Percentiles rank a stretch among this genome's conserved stretches.
Evolutionary conservation across 2,113 vertebrate species (phyloP).

Genomic region (Poecile atricapillus): DNA sequence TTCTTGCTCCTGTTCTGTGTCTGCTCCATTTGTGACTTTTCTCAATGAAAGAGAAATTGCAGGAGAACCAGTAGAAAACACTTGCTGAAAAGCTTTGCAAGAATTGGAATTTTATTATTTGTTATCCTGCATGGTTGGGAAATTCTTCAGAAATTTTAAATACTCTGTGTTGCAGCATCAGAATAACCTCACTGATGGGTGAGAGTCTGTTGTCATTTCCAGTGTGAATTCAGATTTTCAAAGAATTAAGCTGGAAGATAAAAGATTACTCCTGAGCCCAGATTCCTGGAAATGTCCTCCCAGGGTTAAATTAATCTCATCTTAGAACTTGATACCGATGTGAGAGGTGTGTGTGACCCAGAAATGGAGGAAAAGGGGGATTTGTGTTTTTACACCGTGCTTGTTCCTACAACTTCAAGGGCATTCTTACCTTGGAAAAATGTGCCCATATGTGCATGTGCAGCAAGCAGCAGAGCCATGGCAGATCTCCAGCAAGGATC

Average conservation of each 20-base stretch:
- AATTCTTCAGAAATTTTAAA: not conserved
- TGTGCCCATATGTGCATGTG: not conserved
- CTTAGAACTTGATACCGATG: not conserved
- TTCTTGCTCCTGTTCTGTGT: constrained; percentile 61
- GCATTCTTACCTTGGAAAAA: not conserved
- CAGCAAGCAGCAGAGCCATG: not conserved
- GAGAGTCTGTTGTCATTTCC: not conserved
- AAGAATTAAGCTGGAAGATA: not conserved
- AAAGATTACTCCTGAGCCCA: not conserved
- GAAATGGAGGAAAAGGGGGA: not conserved
- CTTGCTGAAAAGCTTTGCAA: constrained; percentile 70
- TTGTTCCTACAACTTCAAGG: not conserved
- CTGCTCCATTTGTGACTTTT: constrained; percentile 62
- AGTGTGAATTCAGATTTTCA: not conserved
- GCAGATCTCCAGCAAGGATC: constrained; percentile 6
- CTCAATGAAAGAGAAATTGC: constrained; percentile 62
- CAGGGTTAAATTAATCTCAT: not conserved
- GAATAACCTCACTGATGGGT: not conserved
- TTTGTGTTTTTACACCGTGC: not conserved
- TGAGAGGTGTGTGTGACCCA: constrained; percentile 2
- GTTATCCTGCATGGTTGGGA: not conserved
- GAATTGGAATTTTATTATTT: constrained; percentile 53
- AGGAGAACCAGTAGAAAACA: constrained; percentile 68
- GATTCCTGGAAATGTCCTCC: constrained; percentile 1
- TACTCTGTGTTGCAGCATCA: not conserved